Evolutionary conservation across 2,888 invertebrate species (phyloP), one percentile per base, ranked within the genome.

Genomic region (Leptinotarsa peninsularis): DNA sequence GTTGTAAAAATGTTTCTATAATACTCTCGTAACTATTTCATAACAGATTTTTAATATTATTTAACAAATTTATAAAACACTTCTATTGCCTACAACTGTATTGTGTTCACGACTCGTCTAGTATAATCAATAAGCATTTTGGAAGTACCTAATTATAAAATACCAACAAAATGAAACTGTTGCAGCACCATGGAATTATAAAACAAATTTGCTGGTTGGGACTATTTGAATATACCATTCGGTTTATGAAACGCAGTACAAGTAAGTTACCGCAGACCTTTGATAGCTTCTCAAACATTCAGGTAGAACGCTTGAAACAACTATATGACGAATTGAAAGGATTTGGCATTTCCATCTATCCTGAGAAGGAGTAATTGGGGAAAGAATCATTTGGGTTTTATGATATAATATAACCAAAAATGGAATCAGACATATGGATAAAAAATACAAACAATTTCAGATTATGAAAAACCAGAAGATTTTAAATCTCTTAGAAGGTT

Each of bases 161-260:
- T 27, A 27, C 27, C 27, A 27, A 27, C 4, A 27, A 27, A 27
- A 27, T 27, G 4, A 27, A 27, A 27, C 27, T 27, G 4, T 27
- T 27, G 4, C 27, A 27, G 27, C 4, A 27, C 27, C 4, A 27
- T 27, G 27, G 4, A 27, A 23, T 23, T 23, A 4, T 27, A 4
- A 27, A 27, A 27, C 27, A 27, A 27, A 4, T 27, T 27, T 27
- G 27, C 4, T 27, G 27, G 27, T 27, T 27, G 27, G 80, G 78
- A 4, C 67, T 78, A 23, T 81, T 75, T 69, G 77, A 88, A 74
- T 86, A 84, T 85, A 82, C 78, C 78, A 0, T 88, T 87, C 52
- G 87, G 87, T 0, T 80, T 88, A 60, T 0, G 86, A 3, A 88
- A 89, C 72, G 86, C 88, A 1, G 84, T 84, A 3, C 86, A 88